Base-by-base conservation (phyloP, 2,797 vertebrate genomes). In the Lateolabrax maculatus region DNA sequence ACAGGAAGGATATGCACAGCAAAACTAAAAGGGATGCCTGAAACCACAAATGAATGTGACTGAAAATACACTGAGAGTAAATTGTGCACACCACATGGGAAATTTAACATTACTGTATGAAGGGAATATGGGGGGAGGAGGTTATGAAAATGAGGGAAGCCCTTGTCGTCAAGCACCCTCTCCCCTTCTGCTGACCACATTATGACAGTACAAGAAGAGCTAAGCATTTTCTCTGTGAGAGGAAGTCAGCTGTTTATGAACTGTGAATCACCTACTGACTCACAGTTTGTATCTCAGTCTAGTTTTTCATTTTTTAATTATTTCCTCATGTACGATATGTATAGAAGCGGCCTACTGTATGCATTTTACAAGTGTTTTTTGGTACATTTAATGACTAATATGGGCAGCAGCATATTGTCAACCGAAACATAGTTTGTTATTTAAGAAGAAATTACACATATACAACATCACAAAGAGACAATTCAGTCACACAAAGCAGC, bases 101-200 rank as follows among this genome's bases (percentile, higher is more conserved):
- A 89, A 69, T 83, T 85, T 44, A 66, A 34, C 11, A 23, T 69
- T 56, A 75, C 69, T 75, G 69, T 75, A 55, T 63, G 13, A 27
- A 49, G 65, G 60, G 46, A 74, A 77, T 34, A 25, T 10, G 3
- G 10, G 16, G 19, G 55, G 44, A 18, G 36, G 41, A 48, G 51
- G 61, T 55, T 80, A 36, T 75, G 71, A 77, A 81, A 88, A 66
- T 58, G 82, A 92, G 89, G 90, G 90, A 93, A 89, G 83, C 88
- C 90, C 90, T 90, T 87, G 18, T 83, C 25, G 23, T 48, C 8
- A 16, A 34, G 43, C 3, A 23, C 36, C n/a, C 11, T 34, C 86
- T 87, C 71, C 62, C 11, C 13, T 60, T 79, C 23, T 9, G 6
- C 21, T 74, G 29, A 81, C 62, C 65, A 46, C 53, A 52, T 2